phyloP scores from a whole-genome alignment of 2,888 invertebrate species.

The Leptinotarsa tumamoca region DNA sequence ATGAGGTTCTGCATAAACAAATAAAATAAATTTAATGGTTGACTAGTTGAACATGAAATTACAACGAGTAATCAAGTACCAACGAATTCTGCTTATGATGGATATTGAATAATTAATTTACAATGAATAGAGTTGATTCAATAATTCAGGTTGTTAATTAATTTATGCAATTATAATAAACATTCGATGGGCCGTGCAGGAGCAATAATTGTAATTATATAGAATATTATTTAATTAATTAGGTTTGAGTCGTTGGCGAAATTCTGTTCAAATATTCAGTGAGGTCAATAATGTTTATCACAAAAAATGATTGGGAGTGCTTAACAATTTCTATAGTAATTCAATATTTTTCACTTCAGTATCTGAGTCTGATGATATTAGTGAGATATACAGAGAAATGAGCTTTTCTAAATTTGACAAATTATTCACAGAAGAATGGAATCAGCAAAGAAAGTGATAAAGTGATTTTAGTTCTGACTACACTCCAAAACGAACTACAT shows the following conservation, averaged over 20 bases:
- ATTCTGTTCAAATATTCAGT: not conserved
- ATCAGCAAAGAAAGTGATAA: no score
- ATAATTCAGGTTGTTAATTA: slow-evolving; percentile 41
- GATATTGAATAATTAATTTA: slow-evolving; percentile 44
- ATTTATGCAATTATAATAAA: slow-evolving; percentile 39
- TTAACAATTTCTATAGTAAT: not conserved
- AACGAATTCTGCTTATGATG: slow-evolving; percentile 34
- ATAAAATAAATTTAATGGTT: slow-evolving; percentile 39
- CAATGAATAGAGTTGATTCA: slow-evolving; percentile 44
- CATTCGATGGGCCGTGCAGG: slow-evolving; percentile 29
- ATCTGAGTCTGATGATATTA: no score
- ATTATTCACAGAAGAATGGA: no score
- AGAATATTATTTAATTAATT: slow-evolving; percentile 13
- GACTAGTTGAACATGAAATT: slow-evolving; percentile 25
- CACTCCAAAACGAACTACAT: no score
- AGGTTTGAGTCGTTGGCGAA: not conserved
- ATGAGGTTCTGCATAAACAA: slow-evolving; percentile 43
- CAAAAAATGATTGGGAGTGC: not conserved
- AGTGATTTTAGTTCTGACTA: no score
- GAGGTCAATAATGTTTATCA: not conserved
- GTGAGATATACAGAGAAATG: no score
- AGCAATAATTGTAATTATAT: slow-evolving; percentile 32
- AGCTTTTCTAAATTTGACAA: no score
- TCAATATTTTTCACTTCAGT: no score
- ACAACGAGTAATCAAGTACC: slow-evolving; percentile 25